phyloP scores from a whole-genome alignment of 2,888 invertebrate genomes.

The Melinopterus prodromus region DNA sequence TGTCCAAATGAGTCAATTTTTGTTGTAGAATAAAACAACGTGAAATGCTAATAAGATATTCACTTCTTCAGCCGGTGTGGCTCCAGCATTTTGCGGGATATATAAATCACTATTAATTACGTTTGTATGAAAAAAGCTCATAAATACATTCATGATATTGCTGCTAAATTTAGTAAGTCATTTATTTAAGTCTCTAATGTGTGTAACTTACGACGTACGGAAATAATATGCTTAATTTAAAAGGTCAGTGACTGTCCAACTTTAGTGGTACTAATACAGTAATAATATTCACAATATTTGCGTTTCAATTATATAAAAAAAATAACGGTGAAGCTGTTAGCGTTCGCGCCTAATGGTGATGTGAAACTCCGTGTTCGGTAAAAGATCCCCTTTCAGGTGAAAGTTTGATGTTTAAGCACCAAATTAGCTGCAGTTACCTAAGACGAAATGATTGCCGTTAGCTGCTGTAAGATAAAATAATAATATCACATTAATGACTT shows the following conservation, averaged over 20 bases:
- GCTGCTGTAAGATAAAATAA: neutral
- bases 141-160: neutral
- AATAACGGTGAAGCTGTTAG: neutral
- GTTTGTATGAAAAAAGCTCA: neutral
- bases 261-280: neutral
- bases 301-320: neutral
- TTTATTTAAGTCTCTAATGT: neutral
- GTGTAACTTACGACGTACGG: neutral
- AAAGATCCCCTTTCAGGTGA: neutral
- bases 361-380: neutral
- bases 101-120: neutral
- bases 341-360: no score
- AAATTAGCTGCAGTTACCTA: slow-evolving; percentile 4
- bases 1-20: neutral
- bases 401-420: neutral
- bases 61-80: neutral
- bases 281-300: neutral
- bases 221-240: neutral
- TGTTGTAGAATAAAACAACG: neutral
- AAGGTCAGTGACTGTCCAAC: neutral
- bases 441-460: neutral
- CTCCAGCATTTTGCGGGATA: neutral
- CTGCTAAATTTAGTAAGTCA: neutral
- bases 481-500: neutral
- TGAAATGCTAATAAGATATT: neutral